These are phyloP conservation scores for Spinibarbus caldwelli DNA, from an alignment of 2,797 vertebrate genomes.

Conservation along the genomic window DNA sequence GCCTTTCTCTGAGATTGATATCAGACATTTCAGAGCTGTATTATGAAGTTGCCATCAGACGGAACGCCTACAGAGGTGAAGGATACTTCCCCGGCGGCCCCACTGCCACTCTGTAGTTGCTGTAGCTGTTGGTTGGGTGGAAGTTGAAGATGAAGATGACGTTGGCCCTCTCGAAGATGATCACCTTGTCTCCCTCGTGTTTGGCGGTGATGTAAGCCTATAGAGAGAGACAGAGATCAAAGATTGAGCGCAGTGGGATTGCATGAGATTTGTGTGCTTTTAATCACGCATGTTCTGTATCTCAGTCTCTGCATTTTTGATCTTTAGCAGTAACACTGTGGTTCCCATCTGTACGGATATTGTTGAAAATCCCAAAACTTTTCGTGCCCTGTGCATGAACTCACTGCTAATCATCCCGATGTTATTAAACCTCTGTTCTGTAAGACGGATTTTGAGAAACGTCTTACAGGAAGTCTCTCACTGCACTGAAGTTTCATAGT, in stretches of 20 bases:
- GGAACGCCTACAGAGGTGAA: conserved; percentile 65
- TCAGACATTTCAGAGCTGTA: background rate
- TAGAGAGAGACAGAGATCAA: background rate
- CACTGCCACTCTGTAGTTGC: conserved; percentile 89
- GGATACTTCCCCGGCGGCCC: conserved; percentile 94
- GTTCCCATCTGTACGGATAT: conserved; percentile 7
- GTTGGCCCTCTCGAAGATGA: conserved; percentile 91
- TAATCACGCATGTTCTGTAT: background rate
- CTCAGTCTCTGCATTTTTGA: background rate
- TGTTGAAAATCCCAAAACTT: background rate
- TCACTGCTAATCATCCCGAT: background rate
- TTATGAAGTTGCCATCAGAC: background rate
- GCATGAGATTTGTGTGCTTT: conserved; percentile 23
- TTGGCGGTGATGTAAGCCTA: conserved; percentile 90
- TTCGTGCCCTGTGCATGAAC: background rate
- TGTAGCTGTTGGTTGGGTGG: conserved; percentile 90
- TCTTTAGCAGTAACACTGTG: background rate
- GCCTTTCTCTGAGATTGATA: background rate
- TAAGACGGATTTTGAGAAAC: background rate
- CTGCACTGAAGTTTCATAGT: background rate
- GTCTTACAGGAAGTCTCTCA: background rate
- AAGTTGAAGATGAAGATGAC: conserved; percentile 97
- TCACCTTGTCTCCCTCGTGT: conserved; percentile 92
- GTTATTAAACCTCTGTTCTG: background rate
- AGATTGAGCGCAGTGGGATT: background rate